phyloP scores from a whole-genome alignment of 35 echinoderm and acorn worm species.

The Amphiura filiformis region DNA sequence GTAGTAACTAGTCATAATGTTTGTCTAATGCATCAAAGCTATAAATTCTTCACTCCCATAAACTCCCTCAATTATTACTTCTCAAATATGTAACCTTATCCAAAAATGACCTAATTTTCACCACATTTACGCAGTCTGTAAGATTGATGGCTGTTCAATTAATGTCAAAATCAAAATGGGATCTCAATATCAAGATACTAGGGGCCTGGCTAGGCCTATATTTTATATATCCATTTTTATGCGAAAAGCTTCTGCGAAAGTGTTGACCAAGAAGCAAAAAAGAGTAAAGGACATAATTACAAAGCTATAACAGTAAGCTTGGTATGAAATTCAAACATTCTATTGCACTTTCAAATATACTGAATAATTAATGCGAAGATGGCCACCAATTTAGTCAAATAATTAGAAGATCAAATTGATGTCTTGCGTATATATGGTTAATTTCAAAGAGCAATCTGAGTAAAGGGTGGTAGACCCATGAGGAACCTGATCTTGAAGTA shows the following conservation, averaged over 20 bases:
- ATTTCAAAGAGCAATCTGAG: not conserved
- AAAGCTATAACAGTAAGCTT: too few species aligned
- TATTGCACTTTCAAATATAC: not conserved
- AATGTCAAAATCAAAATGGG: not conserved
- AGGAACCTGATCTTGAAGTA: not conserved
- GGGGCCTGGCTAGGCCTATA: not conserved
- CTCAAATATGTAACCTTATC: not conserved
- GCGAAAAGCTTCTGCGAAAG: not conserved
- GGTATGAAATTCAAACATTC: too few species aligned
- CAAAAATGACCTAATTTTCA: slow-evolving; percentile 11
- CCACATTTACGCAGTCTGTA: not conserved
- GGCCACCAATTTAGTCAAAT: not conserved
- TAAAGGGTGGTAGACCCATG: not conserved
- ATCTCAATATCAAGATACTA: not conserved
- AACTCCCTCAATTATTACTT: not conserved
- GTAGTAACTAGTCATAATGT: not conserved
- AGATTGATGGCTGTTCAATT: not conserved
- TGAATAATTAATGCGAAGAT: not conserved
- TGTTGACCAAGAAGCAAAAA: not conserved
- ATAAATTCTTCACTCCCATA: slow-evolving; percentile 7
- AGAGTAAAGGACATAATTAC: not conserved
- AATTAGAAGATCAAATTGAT: too few species aligned
- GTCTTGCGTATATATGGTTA: too few species aligned
- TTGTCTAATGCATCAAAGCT: not conserved
- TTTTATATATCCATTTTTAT: not conserved